Conservation (phyloP, 2,113 vertebrate species). For the Mus pahari region DNA sequence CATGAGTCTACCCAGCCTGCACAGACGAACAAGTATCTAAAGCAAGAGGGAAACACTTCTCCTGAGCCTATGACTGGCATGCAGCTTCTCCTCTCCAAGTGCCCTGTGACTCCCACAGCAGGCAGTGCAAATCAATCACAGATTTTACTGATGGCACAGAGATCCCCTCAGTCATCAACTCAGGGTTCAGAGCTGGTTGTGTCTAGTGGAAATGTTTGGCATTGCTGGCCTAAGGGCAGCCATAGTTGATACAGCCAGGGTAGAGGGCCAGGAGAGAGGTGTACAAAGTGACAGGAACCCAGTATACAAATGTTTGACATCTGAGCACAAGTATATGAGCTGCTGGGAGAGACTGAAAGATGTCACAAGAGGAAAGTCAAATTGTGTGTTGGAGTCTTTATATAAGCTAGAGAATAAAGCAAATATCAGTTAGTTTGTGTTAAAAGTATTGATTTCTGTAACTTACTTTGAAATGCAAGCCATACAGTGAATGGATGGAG, state of each 20-base stretch:
- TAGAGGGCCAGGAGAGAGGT: neutral
- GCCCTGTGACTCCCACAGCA: neutral
- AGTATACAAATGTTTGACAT: neutral
- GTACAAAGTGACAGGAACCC: neutral
- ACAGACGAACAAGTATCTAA: neutral
- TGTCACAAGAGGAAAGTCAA: neutral
- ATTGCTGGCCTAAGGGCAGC: neutral
- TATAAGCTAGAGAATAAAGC: neutral
- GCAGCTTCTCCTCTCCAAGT: neutral
- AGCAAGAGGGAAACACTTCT: neutral
- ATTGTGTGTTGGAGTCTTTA: neutral
- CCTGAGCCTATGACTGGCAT: neutral
- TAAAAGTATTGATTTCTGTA: neutral
- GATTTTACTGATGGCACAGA: neutral
- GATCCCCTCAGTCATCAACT: neutral
- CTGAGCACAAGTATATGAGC: neutral
- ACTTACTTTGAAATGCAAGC: neutral
- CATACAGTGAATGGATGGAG: neutral
- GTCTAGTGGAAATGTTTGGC: neutral
- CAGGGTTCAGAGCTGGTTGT: neutral
- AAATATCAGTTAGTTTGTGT: neutral
- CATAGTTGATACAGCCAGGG: neutral
- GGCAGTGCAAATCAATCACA: neutral
- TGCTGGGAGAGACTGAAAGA: neutral
- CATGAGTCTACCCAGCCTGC: neutral